phyloP scores from a whole-genome alignment of 2,797 vertebrate species.

The Neosilurus hyrtlii region DNA sequence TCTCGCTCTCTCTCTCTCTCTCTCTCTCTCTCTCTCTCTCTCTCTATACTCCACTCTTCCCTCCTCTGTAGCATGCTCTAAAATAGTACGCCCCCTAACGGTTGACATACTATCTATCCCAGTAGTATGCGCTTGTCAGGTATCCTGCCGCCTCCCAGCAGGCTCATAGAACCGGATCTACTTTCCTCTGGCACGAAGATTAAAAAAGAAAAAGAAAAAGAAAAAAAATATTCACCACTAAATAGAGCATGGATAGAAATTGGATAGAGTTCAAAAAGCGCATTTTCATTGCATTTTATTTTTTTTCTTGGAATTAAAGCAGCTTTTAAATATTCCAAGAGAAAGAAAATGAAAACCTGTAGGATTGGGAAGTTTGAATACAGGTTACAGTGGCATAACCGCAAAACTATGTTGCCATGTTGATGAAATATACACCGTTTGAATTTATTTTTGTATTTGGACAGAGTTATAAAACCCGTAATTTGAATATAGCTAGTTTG shows the following conservation, averaged over 20 bases:
- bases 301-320: not conserved
- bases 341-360: not conserved
- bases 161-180: constrained; percentile 72
- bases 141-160: constrained; percentile 74
- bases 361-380: constrained; percentile 5
- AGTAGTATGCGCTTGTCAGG: constrained; percentile 21
- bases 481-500: not conserved
- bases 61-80: not conserved
- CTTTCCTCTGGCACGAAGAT: constrained; percentile 67
- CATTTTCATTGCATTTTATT: not conserved
- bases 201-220: constrained; percentile 34
- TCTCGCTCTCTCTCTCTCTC: constrained; percentile 36
- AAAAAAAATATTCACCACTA: not conserved
- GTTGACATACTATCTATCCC: not conserved
- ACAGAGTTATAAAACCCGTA: not conserved
- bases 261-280: no score
- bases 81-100: constrained; percentile 17
- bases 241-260: not conserved
- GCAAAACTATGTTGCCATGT: constrained; percentile 5
- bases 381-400: not conserved
- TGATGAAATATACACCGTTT: not conserved
- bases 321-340: not conserved
- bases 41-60: constrained; percentile 11
- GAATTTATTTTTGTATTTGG: not conserved
- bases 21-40: constrained; percentile 39